Evolutionary conservation across 2,888 invertebrate species (phyloP), one percentile per base, ranked within the genome.

Genomic region (Tridacna crocea): DNA sequence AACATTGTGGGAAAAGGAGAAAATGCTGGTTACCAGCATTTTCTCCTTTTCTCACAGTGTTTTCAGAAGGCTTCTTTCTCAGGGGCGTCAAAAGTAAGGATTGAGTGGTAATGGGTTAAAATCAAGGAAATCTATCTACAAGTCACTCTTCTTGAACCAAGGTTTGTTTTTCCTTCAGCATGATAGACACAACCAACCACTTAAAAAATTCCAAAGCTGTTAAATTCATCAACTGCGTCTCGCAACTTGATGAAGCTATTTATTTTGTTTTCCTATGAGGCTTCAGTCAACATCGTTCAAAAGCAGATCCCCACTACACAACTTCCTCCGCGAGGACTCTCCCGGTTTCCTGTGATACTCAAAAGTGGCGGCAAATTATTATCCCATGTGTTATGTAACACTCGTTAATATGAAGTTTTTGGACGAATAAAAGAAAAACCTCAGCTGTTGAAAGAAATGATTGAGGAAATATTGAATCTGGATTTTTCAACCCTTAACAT

Each of bases 191-290:
- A 75, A 55, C 84, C 79, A 77, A 47, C 61, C 76, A 68, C 68
- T 72, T 68, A 77, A 79, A 84, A 84, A 79, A 77, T 82, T 79
- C 81, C 75, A n/a, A 3, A 17, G n/a, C 81, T 84, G 84, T 24
- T 63, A 79, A 82, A 77, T 36, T 77, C 77, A 84, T 84, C 84
- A 84, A 74, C 63, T 65, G 24, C 24, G 72, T 47, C 75, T 75
- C 51, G 65, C 51, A 60, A 72, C 79, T 79, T 68, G 72, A 79
- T 82, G 77, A 72, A 79, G 79, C 82, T 79, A 83, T 83, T 81
- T 85, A 85, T 85, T 85, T 85, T 51, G 78, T 70, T 85, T 83
- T 80, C 83, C 83, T 76, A 79, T 79, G 85, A 75, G 79, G 72
- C 77, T 55, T 83, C 81, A 46, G 63, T 83, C 83, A 85, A 79